Conservation (phyloP, 1,140 invertebrate species). For the Prorops nasuta region DNA sequence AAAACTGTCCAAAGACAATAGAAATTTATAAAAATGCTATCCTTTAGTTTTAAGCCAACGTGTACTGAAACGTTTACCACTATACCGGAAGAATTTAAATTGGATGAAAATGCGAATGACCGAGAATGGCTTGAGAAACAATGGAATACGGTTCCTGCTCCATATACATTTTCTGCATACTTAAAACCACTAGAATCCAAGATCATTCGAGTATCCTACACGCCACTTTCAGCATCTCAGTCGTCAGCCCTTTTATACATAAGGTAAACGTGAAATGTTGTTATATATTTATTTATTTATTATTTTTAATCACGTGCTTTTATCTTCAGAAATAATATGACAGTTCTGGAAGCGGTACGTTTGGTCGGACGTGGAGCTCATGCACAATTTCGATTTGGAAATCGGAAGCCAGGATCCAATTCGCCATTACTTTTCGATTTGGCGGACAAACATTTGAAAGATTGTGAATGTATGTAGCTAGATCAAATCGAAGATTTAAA, state of each 20-base stretch:
- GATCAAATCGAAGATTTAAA: too few species aligned
- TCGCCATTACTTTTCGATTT: slow-evolving; percentile 82
- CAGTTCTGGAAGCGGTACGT: slow-evolving; percentile 82
- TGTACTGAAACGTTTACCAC: slow-evolving; percentile 41
- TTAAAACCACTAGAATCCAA: slow-evolving; percentile 53
- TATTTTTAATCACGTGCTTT: slow-evolving; percentile 5
- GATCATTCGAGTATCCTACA: slow-evolving; percentile 46
- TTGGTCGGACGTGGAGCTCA: slow-evolving; percentile 79
- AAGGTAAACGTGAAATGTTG: slow-evolving; percentile 27
- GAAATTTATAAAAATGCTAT: neutral
- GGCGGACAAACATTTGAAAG: slow-evolving; percentile 76
- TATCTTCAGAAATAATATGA: slow-evolving; percentile 84
- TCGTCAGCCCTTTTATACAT: slow-evolving; percentile 52
- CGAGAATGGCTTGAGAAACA: slow-evolving; percentile 34
- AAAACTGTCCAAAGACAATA: neutral
- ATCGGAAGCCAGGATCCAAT: slow-evolving; percentile 74
- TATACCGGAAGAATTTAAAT: slow-evolving; percentile 47
- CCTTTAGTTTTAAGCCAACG: slow-evolving; percentile 41
- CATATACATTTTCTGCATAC: slow-evolving; percentile 43
- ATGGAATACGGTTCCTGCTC: slow-evolving; percentile 32
- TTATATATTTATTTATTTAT: slow-evolving; percentile 2
- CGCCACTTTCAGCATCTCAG: slow-evolving; percentile 36
- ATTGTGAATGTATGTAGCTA: slow-evolving; percentile 73
- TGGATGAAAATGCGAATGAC: slow-evolving; percentile 38
- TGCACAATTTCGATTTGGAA: slow-evolving; percentile 89